Percentiles rank a stretch among this genome's conserved stretches.
Evolutionary conservation across 2,113 vertebrate species (phyloP).

Genomic region (Nothobranchius kuhntae): DNA sequence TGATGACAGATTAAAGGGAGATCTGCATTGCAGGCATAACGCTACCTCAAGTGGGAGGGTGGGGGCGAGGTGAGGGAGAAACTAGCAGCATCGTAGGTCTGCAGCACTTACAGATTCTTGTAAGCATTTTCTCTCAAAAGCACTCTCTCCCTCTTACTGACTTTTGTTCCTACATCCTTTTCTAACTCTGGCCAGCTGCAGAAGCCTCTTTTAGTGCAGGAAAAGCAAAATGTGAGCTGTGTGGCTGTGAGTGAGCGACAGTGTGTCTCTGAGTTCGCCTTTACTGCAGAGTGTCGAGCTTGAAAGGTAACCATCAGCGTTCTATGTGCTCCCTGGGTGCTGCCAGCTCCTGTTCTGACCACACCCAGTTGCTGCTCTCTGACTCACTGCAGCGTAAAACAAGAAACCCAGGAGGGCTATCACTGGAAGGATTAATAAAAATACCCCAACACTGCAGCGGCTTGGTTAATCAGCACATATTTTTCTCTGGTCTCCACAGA

Average conservation of each 20-base stretch:
- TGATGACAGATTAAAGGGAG: constrained; percentile 45
- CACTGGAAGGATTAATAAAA: constrained; percentile 25
- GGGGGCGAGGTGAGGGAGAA: constrained; percentile 20
- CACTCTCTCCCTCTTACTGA: constrained; percentile 7
- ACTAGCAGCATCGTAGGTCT: constrained; percentile 47
- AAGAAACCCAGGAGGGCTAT: constrained; percentile 27
- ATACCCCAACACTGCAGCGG: constrained; percentile 12
- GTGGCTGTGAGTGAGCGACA: constrained; percentile 29
- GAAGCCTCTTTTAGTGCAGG: constrained; percentile 35
- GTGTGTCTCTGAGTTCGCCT: constrained; percentile 30
- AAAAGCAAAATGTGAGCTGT: constrained; percentile 18
- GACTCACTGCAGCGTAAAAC: constrained; percentile 29
- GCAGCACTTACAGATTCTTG: constrained; percentile 53
- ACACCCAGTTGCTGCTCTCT: constrained; percentile 17
- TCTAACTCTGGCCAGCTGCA: constrained; percentile 32
- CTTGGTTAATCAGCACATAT: constrained; percentile 28
- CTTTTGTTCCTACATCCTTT: constrained; percentile 34
- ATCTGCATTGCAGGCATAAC: constrained; percentile 79
- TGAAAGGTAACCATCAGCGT: constrained; percentile 32
- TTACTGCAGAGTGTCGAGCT: constrained; percentile 10
- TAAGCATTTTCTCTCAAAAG: constrained; percentile 54
- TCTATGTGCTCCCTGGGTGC: constrained; percentile 24
- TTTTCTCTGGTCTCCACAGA: constrained; percentile 76
- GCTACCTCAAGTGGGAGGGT: constrained; percentile 45
- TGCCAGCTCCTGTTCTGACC: constrained; percentile 10